Conservation (phyloP, 2,888 invertebrate genomes). For the Yponomeuta cagnagella region DNA sequence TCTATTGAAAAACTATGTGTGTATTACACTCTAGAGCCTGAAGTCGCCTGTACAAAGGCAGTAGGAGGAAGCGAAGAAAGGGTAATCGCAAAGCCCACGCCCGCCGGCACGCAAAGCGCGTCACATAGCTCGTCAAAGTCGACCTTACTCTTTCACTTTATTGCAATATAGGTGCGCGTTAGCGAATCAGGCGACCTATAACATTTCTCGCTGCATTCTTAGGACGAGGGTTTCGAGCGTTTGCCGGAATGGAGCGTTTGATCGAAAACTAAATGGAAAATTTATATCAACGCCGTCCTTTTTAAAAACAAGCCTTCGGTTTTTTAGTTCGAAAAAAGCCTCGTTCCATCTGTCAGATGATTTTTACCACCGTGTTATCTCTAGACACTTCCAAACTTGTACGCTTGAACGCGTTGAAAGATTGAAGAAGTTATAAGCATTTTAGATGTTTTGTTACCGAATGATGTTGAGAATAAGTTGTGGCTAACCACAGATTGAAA, state of each 20-base stretch:
- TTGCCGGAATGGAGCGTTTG: background rate
- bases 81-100: background rate
- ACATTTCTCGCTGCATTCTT: background rate
- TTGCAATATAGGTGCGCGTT: background rate
- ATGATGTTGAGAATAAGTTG: too few relatives aligned
- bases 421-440: too few relatives aligned
- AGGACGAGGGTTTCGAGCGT: background rate
- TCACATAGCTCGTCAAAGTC: background rate
- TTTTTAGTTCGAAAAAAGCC: too few relatives aligned
- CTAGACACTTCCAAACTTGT: too few relatives aligned
- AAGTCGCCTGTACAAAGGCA: background rate
- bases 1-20: too few relatives aligned
- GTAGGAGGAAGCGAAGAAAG: background rate
- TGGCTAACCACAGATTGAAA: too few relatives aligned
- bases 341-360: too few relatives aligned
- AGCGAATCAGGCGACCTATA: background rate
- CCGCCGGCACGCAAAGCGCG: background rate
- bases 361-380: too few relatives aligned
- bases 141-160: background rate
- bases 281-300: too few relatives aligned
- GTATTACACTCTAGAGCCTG: background rate
- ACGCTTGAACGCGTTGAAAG: too few relatives aligned
- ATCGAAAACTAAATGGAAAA: background rate
- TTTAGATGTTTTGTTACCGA: too few relatives aligned
- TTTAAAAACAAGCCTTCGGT: too few relatives aligned